A percentile compares a stretch with the other conserved stretches of the same genome.
These are phyloP conservation scores for Metacarcinus magister DNA, from an alignment of 2,888 invertebrate species.

Conservation along the genomic window DNA sequence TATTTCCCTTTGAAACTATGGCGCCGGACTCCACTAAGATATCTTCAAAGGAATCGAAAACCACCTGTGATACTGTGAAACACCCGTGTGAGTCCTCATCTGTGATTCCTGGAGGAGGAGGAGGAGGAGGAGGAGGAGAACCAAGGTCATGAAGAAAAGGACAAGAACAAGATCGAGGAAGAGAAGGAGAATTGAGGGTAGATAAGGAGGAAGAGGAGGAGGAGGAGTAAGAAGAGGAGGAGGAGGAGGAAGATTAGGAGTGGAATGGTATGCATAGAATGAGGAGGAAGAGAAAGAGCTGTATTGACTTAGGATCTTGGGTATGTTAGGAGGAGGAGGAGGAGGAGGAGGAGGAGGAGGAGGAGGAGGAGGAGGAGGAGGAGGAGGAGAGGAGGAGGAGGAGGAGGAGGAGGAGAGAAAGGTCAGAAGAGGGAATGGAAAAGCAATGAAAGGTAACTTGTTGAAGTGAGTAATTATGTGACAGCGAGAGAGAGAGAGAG, in stretches of 20 bases:
- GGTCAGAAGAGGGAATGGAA: background rate
- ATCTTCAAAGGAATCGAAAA: background rate
- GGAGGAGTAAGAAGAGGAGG: background rate
- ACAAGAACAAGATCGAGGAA: background rate
- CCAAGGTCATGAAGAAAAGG: background rate
- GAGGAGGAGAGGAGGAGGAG: background rate
- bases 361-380: background rate
- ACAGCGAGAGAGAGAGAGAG: background rate
- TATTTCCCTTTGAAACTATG: background rate
- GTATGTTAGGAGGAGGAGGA: background rate
- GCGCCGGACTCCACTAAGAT: background rate
- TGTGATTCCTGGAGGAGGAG: background rate
- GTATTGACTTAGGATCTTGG: background rate
- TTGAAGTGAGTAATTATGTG: slow-evolving; percentile 22
- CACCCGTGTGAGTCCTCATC: background rate
- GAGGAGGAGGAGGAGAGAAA: too few species aligned
- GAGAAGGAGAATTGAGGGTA: background rate
- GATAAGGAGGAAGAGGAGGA: background rate
- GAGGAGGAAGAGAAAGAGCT: slow-evolving; percentile 30
- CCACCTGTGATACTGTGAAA: background rate
- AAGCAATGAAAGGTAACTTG: slow-evolving; percentile 1
- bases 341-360: background rate
- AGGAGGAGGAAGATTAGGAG: background rate
- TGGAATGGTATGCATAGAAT: slow-evolving; percentile 31
- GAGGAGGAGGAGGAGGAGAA: background rate